Percentiles rank a stretch among this genome's conserved stretches.
Evolutionary conservation across 2,797 vertebrate genomes (phyloP).

Genomic region (Holocentrus rufus): DNA sequence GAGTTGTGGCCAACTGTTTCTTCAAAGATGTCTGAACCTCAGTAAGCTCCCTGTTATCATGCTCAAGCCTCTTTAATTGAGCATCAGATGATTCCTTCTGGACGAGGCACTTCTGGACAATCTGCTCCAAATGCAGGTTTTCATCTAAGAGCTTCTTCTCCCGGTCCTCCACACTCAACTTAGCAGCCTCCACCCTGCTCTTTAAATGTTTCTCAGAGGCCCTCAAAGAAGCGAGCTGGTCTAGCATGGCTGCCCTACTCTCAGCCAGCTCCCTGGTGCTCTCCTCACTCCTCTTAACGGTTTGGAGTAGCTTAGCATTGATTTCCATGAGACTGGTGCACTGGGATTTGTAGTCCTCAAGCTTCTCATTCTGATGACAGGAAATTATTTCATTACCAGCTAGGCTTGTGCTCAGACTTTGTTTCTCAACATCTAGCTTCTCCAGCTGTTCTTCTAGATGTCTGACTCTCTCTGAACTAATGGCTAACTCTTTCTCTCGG

Average conservation of each 20-base stretch:
- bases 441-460: constrained; percentile 83
- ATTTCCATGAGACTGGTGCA: constrained; percentile 76
- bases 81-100: constrained; percentile 78
- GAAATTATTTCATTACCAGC: constrained; percentile 68
- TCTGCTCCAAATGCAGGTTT: constrained; percentile 83
- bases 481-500: constrained; percentile 80
- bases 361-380: constrained; percentile 63
- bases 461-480: constrained; percentile 81
- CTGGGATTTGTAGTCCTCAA: constrained; percentile 76
- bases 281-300: constrained; percentile 74
- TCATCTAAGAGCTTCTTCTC: constrained; percentile 81
- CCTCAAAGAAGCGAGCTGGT: constrained; percentile 72
- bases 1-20: constrained; percentile 71
- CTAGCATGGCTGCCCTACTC: constrained; percentile 75
- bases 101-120: constrained; percentile 74
- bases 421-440: constrained; percentile 80
- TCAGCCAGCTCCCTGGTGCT: constrained; percentile 75
- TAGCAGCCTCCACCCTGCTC: constrained; percentile 70
- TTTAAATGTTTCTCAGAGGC: constrained; percentile 84
- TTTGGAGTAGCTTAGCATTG: constrained; percentile 78
- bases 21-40: constrained; percentile 77
- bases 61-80: constrained; percentile 75
- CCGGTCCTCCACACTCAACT: constrained; percentile 77
- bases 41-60: constrained; percentile 80
- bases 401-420: constrained; percentile 71